These are phyloP conservation scores for Anhinga anhinga DNA, from an alignment of 2,113 vertebrate genomes.

Conservation along the genomic window DNA sequence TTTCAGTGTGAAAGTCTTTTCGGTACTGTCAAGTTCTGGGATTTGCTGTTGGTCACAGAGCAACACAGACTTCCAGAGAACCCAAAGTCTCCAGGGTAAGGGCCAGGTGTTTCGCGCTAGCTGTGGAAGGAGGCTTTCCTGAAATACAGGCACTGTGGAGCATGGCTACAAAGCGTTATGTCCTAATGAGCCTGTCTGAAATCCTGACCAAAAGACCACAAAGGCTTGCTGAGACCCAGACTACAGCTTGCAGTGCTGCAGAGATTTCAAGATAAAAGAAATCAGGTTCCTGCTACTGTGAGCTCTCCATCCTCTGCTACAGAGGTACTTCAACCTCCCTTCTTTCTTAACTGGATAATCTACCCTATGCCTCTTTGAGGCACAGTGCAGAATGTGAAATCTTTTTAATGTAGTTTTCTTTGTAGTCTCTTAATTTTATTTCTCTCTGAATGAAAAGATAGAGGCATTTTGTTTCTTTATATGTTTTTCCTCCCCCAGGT, in stretches of 20 bases:
- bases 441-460: background rate
- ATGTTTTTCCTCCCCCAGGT: background rate
- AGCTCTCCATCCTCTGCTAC: background rate
- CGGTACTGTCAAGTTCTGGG: background rate
- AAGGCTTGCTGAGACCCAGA: background rate
- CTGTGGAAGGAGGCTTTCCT: background rate
- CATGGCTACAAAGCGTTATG: background rate
- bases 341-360: background rate
- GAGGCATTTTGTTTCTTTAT: background rate
- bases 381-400: background rate
- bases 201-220: background rate
- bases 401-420: background rate
- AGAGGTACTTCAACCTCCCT: background rate
- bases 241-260: background rate
- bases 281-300: background rate
- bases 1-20: background rate
- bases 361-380: background rate
- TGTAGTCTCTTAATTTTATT: background rate
- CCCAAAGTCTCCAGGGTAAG: background rate
- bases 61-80: background rate
- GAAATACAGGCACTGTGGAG: background rate
- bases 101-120: background rate
- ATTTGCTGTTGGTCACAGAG: background rate
- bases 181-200: background rate
- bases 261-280: background rate